Base-by-base conservation (phyloP, 2,113 vertebrate genomes). In the Todiramphus chloris region DNA sequence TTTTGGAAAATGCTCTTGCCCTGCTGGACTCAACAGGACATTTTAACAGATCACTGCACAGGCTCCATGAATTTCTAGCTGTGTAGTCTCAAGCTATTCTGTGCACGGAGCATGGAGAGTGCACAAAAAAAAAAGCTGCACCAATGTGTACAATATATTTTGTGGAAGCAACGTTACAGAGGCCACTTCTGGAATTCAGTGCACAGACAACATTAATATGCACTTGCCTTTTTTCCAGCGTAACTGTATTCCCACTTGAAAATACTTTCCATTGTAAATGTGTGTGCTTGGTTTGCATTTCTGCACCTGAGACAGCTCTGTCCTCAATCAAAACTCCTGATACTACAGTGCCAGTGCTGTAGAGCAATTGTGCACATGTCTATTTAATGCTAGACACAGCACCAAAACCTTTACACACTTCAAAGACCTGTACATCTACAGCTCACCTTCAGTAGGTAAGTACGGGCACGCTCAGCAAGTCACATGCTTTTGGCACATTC, bases 391-490 rank as follows among this genome's bases (percentile, higher is more conserved):
- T n/a, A 33, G 72, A 56, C 10, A 24, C 28, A 75, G 50, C 16
- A 80, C 16, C 17, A 44, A 50, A 20, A 62, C 16, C 16, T 81
- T 67, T 27, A 31, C 6, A n/a, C 3, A 2, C 5, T 19, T 28
- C 16, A 23, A 44, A 50, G 39, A 50, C 8, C 30, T 13, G 31
- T 24, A 5, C 1, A 12, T 17, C 73, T 18, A 23, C 41, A 41
- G 51, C 43, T 75, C 55, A 12, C 39, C 5, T 63, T 51, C 23
- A 10, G 27, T 25, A 13, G 2, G 1, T 17, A 62, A 78, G n/a
- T 4, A 58, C 3, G 24, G 44, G 50, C 30, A 79, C 0, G 1
- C 7, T 14, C 18, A n/a, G 9, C 1, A 8, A 53, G 15, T 16
- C 41, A 7, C 3, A 11, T 0, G 1, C 25, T 85, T 63, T 27